A percentile compares a stretch with the other conserved stretches of the same genome.
Conservation (phyloP, 2,797 vertebrate genomes). For the Apogon hyalosoma region DNA sequence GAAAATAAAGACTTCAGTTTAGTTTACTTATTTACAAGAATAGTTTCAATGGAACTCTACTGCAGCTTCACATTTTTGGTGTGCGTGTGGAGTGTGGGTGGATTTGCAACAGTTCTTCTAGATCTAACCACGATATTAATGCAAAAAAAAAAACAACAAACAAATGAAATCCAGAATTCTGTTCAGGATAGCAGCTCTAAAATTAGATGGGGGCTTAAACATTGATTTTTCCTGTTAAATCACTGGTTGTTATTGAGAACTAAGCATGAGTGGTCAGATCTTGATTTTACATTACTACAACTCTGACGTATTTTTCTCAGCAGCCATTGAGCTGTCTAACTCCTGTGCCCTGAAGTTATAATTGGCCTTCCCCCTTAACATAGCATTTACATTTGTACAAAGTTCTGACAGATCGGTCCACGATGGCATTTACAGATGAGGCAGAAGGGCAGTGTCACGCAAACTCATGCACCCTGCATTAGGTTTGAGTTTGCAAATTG, state of each 20-base stretch:
- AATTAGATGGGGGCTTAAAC: not conserved
- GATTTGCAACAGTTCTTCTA: not conserved
- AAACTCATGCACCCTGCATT: slow-evolving; percentile 33
- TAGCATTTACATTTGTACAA: slow-evolving; percentile 75
- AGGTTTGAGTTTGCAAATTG: slow-evolving; percentile 18
- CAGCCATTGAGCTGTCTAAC: slow-evolving; percentile 39
- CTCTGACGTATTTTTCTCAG: slow-evolving; percentile 12
- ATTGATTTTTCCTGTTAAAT: not conserved
- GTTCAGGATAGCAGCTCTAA: not conserved
- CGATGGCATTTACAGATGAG: slow-evolving; percentile 75
- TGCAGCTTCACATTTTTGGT: not conserved
- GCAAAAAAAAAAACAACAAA: no score
- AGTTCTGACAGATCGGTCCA: slow-evolving; percentile 73
- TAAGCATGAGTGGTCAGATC: not conserved
- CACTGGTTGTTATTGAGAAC: no score
- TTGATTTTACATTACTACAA: slow-evolving; percentile 18
- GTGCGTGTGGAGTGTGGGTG: slow-evolving; percentile 1
- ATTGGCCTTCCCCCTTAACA: slow-evolving; percentile 65
- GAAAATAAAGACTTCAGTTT: slow-evolving; percentile 13
- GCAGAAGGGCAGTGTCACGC: slow-evolving; percentile 63
- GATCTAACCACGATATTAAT: not conserved
- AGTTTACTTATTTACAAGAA: not conserved
- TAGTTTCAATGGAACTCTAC: not conserved
- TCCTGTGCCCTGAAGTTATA: slow-evolving; percentile 50
- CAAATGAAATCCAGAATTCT: not conserved